A percentile compares a stretch with the other conserved stretches of the same genome.
phyloP scores from a whole-genome alignment of 2,888 invertebrate species.

The Acronicta aceris region DNA sequence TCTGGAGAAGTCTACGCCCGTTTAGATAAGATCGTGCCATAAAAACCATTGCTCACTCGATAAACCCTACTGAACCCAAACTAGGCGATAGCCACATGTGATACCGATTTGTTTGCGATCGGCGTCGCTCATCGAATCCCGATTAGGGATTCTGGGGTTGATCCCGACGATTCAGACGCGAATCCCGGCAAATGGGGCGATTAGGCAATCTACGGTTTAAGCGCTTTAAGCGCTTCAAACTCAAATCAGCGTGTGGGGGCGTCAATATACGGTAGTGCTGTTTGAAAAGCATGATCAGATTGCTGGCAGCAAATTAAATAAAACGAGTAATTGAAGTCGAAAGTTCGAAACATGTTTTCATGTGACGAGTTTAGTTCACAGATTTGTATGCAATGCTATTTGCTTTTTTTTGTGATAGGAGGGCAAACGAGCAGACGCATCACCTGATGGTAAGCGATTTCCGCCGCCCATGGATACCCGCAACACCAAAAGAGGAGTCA shows the following conservation, averaged over 20 bases:
- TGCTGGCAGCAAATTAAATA: constrained; percentile 7
- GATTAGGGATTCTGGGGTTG: constrained; percentile 75
- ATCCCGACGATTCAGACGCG: constrained; percentile 70
- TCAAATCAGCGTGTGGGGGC: constrained; percentile 61
- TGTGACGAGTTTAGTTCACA: not conserved
- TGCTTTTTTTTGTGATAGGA: not conserved
- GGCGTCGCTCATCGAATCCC: constrained; percentile 72
- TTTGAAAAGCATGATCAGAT: constrained; percentile 31
- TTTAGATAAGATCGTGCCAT: constrained; percentile 48
- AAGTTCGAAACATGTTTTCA: not conserved
- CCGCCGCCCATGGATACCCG: no score
- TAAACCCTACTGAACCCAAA: constrained; percentile 49
- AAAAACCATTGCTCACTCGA: constrained; percentile 54
- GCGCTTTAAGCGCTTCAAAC: constrained; percentile 68
- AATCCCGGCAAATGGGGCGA: constrained; percentile 78
- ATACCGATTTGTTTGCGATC: constrained; percentile 75
- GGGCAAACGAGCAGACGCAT: no score
- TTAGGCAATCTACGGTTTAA: constrained; percentile 72
- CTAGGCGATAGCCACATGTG: constrained; percentile 60
- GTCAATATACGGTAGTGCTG: constrained; percentile 30
- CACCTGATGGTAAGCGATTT: no score
- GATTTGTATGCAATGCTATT: not conserved
- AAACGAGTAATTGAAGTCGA: not conserved
- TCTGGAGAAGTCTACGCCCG: constrained; percentile 11
- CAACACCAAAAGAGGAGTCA: no score